A percentile compares a stretch with the other conserved stretches of the same genome.
These are phyloP conservation scores for Oscheius sp. DNA, from an alignment of 2,888 invertebrate species.

Conservation along the genomic window DNA sequence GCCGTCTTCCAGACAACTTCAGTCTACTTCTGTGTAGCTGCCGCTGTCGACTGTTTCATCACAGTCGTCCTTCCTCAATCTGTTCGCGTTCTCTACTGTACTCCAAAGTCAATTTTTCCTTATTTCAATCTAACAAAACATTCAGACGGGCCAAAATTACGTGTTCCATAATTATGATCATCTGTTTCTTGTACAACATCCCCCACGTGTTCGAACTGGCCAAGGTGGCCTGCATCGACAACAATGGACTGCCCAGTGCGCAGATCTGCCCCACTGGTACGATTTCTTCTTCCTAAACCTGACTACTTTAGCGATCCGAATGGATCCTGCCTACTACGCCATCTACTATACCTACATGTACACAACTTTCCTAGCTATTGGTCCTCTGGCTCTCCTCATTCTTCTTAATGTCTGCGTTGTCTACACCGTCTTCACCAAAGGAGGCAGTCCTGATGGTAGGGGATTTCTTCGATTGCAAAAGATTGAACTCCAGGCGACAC, in stretches of 20 bases:
- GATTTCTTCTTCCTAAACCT: no score
- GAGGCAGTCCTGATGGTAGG: constrained; percentile 38
- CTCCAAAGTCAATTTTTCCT: constrained; percentile 57
- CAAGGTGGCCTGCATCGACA: constrained; percentile 52
- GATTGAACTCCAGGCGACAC: constrained; percentile 62
- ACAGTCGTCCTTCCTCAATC: constrained; percentile 59
- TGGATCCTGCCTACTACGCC: constrained; percentile 69
- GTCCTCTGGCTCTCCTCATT: constrained; percentile 68
- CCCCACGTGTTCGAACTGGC: constrained; percentile 70
- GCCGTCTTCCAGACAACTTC: constrained; percentile 72
- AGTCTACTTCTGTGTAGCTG: constrained; percentile 72
- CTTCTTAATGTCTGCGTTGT: constrained; percentile 70
- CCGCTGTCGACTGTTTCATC: constrained; percentile 72
- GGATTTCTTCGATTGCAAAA: neutral
- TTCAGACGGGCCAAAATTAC: constrained; percentile 67
- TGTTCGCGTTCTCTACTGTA: constrained; percentile 65
- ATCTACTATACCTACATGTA: constrained; percentile 71
- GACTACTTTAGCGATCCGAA: constrained; percentile 53
- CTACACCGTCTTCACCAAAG: constrained; percentile 52
- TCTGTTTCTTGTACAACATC: constrained; percentile 69
- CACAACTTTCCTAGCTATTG: constrained; percentile 71
- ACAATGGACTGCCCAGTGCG: constrained; percentile 38
- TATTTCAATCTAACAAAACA: neutral
- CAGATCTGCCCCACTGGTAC: constrained; percentile 59
- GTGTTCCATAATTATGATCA: constrained; percentile 57